Conservation (phyloP, 2,888 invertebrate species). For the Oegoconia quadripuncta region DNA sequence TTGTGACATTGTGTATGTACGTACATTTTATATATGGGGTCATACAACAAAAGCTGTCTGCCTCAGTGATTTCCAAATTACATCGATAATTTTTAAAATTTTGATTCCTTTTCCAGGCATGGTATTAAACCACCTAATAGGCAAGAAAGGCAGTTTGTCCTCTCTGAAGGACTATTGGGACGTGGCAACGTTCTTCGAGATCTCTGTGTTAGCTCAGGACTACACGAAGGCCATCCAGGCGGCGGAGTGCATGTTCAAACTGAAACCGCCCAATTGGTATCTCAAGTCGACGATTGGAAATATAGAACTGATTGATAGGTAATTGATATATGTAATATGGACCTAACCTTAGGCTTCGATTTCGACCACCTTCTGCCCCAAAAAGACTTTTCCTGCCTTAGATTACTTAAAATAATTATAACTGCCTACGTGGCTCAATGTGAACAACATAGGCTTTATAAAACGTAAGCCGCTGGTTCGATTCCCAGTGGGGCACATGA, state of each 20-base stretch:
- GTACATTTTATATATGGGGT: no score
- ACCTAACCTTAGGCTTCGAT: no score
- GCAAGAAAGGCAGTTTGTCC: constrained; percentile 96
- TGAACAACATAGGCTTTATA: no score
- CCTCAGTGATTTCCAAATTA: neutral
- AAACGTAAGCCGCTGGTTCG: no score
- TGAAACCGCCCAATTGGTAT: constrained; percentile 96
- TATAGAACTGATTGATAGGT: constrained; percentile 92
- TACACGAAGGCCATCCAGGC: constrained; percentile 98
- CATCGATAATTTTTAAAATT: neutral
- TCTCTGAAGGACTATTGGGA: constrained; percentile 99
- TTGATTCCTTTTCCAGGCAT: constrained; percentile 76
- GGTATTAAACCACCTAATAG: constrained; percentile 97
- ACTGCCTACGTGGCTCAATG: no score
- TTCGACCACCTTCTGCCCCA: no score
- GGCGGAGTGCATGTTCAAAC: constrained; percentile 94
- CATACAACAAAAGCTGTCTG: no score
- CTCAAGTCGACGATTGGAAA: constrained; percentile 98
- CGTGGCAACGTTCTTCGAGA: constrained; percentile 99
- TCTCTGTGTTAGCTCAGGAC: constrained; percentile 97
- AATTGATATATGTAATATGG: constrained; percentile 7
- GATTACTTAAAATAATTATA: no score
- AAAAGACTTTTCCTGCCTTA: no score
- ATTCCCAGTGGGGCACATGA: no score
- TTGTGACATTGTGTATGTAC: no score